These are phyloP conservation scores for Limnothrissa miodon DNA, from an alignment of 2,113 vertebrate genomes.

Conservation along the genomic window DNA sequence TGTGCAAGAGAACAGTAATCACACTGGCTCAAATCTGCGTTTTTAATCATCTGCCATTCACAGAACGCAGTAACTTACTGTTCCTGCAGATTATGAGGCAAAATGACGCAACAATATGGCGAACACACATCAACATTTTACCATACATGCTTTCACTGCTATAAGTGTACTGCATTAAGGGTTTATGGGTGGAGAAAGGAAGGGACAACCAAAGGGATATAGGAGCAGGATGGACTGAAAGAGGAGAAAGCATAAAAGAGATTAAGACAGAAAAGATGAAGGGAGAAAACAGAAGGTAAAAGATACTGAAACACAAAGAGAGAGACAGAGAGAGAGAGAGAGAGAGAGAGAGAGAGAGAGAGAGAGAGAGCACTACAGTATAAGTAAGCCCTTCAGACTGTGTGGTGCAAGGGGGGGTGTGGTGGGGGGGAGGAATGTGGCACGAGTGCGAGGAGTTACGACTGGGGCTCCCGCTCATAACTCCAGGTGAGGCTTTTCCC, in stretches of 20 bases:
- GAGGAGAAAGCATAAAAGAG: neutral
- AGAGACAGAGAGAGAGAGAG: neutral
- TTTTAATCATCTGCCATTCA: conserved; percentile 19
- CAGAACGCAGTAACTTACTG: neutral
- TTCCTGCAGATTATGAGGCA: neutral
- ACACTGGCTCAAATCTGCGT: conserved; percentile 6
- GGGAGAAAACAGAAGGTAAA: neutral
- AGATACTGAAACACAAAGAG: neutral
- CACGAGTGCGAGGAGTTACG: conserved; percentile 13
- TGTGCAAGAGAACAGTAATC: conserved; percentile 5
- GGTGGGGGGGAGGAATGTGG: neutral
- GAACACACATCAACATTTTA: neutral
- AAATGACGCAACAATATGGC: neutral
- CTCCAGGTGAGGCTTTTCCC: conserved; percentile 18
- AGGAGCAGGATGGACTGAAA: neutral
- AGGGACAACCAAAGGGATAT: neutral
- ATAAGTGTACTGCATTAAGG: neutral
- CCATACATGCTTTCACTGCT: neutral
- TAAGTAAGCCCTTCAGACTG: neutral
- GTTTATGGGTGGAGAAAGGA: neutral
- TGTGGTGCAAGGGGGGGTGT: neutral
- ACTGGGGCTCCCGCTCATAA: conserved; percentile 18
- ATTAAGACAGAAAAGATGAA: neutral
- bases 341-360: neutral
- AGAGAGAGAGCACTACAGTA: neutral